Evolutionary conservation across 2,888 invertebrate species (phyloP).

Genomic region (Fragum fragum): DNA sequence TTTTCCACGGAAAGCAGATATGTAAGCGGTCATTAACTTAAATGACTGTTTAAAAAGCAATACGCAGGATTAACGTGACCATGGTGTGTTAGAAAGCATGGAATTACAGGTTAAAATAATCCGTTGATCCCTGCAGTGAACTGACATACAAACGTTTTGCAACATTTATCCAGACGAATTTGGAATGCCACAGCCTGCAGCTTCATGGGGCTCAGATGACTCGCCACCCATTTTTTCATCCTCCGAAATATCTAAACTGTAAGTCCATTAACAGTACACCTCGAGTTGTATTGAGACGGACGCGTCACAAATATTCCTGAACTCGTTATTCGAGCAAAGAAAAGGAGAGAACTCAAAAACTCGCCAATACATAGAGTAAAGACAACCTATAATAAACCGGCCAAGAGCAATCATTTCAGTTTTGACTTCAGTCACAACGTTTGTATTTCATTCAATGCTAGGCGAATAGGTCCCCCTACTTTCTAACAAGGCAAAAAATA

Average conservation of each 20-base stretch:
- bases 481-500: too few species aligned
- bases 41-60: not conserved
- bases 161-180: not conserved
- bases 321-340: constrained; percentile 27
- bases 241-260: constrained; percentile 5
- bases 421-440: constrained; percentile 44
- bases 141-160: not conserved
- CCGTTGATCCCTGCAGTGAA: not conserved
- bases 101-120: not conserved
- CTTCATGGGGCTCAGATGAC: constrained; percentile 2
- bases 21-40: not conserved
- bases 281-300: not conserved
- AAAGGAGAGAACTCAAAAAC: constrained; percentile 13
- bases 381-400: not conserved
- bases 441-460: too few species aligned
- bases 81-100: not conserved
- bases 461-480: too few species aligned
- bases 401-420: constrained; percentile 28
- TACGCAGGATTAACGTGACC: not conserved
- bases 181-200: not conserved
- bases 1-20: not conserved
- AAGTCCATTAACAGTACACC: constrained; percentile 1
- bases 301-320: constrained; percentile 8
- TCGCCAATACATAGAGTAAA: constrained; percentile 7
- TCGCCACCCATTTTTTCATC: not conserved